Conservation (phyloP, 2,888 invertebrate genomes). For the Cephus spinipes region DNA sequence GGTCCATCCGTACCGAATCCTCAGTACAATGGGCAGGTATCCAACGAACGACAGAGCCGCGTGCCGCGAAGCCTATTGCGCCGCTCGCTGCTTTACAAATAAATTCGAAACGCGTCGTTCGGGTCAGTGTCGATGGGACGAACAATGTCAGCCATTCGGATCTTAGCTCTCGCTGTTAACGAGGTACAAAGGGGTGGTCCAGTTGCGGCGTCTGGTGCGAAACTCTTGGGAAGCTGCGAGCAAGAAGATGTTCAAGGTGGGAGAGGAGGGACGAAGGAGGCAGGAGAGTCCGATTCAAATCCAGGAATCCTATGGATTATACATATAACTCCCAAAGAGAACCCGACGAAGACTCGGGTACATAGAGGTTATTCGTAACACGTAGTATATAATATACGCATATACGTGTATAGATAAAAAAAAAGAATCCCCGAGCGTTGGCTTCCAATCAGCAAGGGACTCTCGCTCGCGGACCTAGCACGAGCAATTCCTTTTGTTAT, state of each 20-base stretch:
- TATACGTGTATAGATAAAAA: neutral
- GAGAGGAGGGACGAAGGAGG: neutral
- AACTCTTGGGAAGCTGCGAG: neutral
- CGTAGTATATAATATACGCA: neutral
- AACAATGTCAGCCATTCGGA: neutral
- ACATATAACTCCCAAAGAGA: neutral
- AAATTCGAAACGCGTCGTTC: neutral
- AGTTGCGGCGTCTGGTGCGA: neutral
- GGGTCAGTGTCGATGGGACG: too few species aligned
- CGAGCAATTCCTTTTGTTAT: slow-evolving; percentile 40
- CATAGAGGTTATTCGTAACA: neutral
- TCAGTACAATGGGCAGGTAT: neutral
- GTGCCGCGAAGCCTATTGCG: neutral
- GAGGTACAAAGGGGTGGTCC: too few species aligned
- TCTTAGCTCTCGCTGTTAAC: too few species aligned
- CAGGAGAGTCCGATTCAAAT: neutral
- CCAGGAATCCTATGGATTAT: neutral
- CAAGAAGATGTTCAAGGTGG: neutral
- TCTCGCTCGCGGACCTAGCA: slow-evolving; percentile 32
- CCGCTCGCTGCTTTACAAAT: neutral
- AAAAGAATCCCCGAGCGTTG: slow-evolving; percentile 18
- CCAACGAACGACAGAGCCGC: neutral
- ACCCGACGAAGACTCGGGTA: neutral
- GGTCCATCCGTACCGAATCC: neutral
- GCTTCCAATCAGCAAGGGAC: slow-evolving; percentile 54